These are phyloP conservation scores for Agonopterix heracliana DNA, from an alignment of 2,888 invertebrate species.

Conservation along the genomic window DNA sequence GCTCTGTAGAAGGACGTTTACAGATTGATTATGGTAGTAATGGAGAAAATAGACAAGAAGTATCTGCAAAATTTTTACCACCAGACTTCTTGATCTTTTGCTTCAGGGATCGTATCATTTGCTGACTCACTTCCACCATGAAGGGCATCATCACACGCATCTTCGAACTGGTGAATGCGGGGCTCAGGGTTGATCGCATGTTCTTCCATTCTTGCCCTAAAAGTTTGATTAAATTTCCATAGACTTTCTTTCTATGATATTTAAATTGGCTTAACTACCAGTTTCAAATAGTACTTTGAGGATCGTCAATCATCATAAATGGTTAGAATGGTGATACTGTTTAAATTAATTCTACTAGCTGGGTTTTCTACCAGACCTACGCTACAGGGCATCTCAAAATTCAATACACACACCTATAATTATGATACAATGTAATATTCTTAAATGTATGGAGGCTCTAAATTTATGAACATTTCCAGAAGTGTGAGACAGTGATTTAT, in stretches of 20 bases:
- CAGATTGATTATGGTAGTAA: background rate
- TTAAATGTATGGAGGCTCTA: too few relatives aligned
- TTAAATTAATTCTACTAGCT: too few relatives aligned
- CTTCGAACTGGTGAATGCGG: slow-evolving; percentile 71
- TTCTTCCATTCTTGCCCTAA: slow-evolving; percentile 58
- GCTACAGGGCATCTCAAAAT: too few relatives aligned
- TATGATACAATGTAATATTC: too few relatives aligned
- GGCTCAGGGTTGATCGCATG: slow-evolving; percentile 62
- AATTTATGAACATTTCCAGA: too few relatives aligned
- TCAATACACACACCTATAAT: too few relatives aligned
- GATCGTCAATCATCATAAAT: background rate
- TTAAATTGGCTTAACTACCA: background rate
- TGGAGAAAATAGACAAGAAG: background rate
- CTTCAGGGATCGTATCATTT: slow-evolving; percentile 42
- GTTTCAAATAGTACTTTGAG: background rate
- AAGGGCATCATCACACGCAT: slow-evolving; percentile 59
- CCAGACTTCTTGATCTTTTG: slow-evolving; percentile 21
- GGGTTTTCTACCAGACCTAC: too few relatives aligned
- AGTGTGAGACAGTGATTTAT: too few relatives aligned
- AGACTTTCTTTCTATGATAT: background rate
- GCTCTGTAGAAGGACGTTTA: too few relatives aligned
- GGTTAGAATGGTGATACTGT: background rate
- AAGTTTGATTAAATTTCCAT: background rate
- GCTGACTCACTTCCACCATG: slow-evolving; percentile 54
- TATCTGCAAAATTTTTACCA: background rate